Evolutionary conservation across 2,113 vertebrate genomes (phyloP), one percentile per base, ranked within the genome.

Genomic region (Tricholaema leucomelas): DNA sequence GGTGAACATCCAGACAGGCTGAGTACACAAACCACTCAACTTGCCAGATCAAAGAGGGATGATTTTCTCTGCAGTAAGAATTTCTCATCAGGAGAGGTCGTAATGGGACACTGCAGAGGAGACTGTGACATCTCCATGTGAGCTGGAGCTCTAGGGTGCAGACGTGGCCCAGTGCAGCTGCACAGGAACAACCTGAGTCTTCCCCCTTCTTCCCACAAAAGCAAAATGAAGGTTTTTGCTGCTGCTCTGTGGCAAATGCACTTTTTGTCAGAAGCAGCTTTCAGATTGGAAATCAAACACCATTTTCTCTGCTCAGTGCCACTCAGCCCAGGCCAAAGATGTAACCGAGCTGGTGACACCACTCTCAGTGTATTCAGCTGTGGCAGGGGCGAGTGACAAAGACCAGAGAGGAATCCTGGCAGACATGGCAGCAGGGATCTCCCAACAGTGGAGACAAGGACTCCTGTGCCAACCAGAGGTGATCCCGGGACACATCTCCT

Each of bases 41-140:
- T 61, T 38, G 38, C 38, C 46, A 27, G 8, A 36, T 10, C 21
- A 2, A 16, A 61, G 30, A 0, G 42, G 30, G 24, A 5, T 50
- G 13, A 14, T 33, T 80, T 65, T 55, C 58, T 36, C 76, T 60
- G 61, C 42, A 36, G 7, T 52, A 66, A 42, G 21, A 6, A 23
- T 42, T 81, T 44, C 42, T 44, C 52, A 58, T 36, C 36, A 24
- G 3, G 33, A 87, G 59, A 20, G 33, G 46, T 12, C 5, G 5
- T 44, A 44, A 21, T 2, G 10, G 64, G 36, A 54, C 31, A 2
- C 27, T 17, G 5, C 44, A 19, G 42, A 33, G 42, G 9, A 8
- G 0, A 44, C 10, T 8, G 38, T 17, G 46, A 5, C 54, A 19
- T 5, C 23, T 15, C 65, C 15, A 0, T 7, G 31, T 6, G 31